Base-by-base conservation (phyloP, 2,888 invertebrate genomes). In the Patella ulyssiponensis region DNA sequence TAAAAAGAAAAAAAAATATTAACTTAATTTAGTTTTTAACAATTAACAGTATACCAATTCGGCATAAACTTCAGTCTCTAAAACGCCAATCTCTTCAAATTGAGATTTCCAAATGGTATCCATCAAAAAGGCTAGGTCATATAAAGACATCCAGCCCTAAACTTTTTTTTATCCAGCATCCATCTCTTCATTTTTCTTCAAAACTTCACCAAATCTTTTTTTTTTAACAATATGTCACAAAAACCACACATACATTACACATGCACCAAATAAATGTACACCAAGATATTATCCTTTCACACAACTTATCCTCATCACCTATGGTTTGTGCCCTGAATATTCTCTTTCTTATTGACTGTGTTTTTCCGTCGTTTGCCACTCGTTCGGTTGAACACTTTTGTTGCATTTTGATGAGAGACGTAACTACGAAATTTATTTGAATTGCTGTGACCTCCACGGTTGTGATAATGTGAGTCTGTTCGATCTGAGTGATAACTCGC, bases 341-440 rank as follows among this genome's bases (percentile, higher is more conserved):
- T 53, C 54, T 76, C 80, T 78, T 69, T 80, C 51, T 58, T 76
- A 52, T 51, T 76, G 15, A 69, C 33, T 51, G 64, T 74, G 78
- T 79, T 79, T 79, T 81, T 81, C 74, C 81, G 77, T 58, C 81
- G 77, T 71, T 81, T 81, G 51, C 77, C 75, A 56, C 69, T 77
- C 33, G 76, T 73, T 54, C 71, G 72, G 51, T 71, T 72, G 72
- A 74, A 72, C 70, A 76, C 78, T 51, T 75, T 79, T 73, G 54
- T 78, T 56, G 69, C 73, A 17, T 71, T 70, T 3, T 75, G 75
- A 14, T 56, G 54, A n/a, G 69, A 52, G 44, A 53, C 73, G 11
- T 64, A 58, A 17, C 64, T 71, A 54, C 74, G 75, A 58, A 76
- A 76, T 51, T 53, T 64, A 71, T 71, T 64, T 33, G 72, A 56